phyloP scores from a whole-genome alignment of 2,113 vertebrate genomes.

The Ochotona princeps region DNA sequence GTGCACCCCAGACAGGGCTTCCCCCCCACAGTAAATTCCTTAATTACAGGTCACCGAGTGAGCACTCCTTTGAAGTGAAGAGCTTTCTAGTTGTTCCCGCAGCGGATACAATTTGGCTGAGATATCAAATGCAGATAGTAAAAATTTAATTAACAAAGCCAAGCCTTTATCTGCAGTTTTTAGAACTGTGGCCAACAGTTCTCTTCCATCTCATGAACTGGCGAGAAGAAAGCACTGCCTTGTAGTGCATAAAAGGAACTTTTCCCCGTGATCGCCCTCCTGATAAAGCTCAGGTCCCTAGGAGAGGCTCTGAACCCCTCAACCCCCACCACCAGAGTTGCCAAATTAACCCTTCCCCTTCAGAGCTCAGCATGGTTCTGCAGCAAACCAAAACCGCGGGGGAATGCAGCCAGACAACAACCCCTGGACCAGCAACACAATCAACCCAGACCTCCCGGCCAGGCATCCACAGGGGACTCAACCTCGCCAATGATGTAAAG shows the following conservation, averaged over 20 bases:
- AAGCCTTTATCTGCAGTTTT: conserved; percentile 86
- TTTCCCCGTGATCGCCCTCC: conserved; percentile 70
- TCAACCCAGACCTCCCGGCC: neutral
- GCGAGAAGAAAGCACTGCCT: conserved; percentile 73
- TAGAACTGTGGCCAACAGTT: conserved; percentile 87
- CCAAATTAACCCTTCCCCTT: conserved; percentile 50
- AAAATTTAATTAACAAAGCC: conserved; percentile 90
- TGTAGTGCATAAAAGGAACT: conserved; percentile 73
- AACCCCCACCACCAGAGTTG: conserved; percentile 55
- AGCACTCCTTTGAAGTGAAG: conserved; percentile 86
- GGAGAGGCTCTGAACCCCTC: conserved; percentile 68
- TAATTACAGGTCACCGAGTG: conserved; percentile 85
- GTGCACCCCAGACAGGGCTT: conserved; percentile 82
- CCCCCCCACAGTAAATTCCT: conserved; percentile 82
- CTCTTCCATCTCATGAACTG: conserved; percentile 84
- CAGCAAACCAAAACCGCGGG: neutral
- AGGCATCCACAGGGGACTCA: neutral
- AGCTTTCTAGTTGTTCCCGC: conserved; percentile 80
- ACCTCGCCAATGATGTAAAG: neutral
- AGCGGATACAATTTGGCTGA: conserved; percentile 85
- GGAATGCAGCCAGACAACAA: too few relatives aligned
- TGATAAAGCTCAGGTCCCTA: conserved; percentile 77
- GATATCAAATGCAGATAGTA: conserved; percentile 89
- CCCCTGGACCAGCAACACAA: fast-evolving
- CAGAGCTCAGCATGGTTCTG: neutral